Evolutionary conservation across 2,888 invertebrate genomes (phyloP), one percentile per base, ranked within the genome.

Genomic region (Epiblema foenella): DNA sequence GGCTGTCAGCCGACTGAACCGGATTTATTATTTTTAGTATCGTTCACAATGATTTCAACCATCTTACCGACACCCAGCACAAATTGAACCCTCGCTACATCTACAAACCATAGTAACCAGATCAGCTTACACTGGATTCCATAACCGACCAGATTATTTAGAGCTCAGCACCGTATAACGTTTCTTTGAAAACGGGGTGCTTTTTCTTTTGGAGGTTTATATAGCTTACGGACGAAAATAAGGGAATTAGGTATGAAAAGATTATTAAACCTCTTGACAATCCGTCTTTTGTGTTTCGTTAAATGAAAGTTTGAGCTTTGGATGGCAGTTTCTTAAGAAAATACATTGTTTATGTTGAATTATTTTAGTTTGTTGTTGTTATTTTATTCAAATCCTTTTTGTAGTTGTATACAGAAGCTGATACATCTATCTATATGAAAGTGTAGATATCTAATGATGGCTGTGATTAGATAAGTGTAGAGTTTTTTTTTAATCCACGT

Each of bases 1-100:
- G 89, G 88, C 91, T 91, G 92, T 92, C 92, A 90, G 89, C 78
- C 85, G 85, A 88, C 86, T 90, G 91, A 91, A 88, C 85, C 86
- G 90, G 89, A 92, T 92, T 92, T 93, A 92, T 91, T 93, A 91
- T 92, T 92, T 91, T 91, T 91, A 90, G 92, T 91, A 91, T 91
- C 91, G 91, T 91, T 91, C 81, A 81, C 83, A 83, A 83, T 83
- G 84, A 81, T 84, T 83, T 74, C 72, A 75, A 80, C 78, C 82
- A 82, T 85, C 85, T 87, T 86, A 84, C 83, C 83, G 0, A 3
- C 11, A 17, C 11, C 66, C 71, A 49, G 9, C 29, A 29, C 12
- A 49, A 46, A 49, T 42, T 15, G 56, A 67, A n/a, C 49, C 54
- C 11, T 8, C 15, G 10, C 8, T 11, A 4, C 2, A 0, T 49